phyloP scores from a whole-genome alignment of 1,140 invertebrate species.

The Oedothorax gibbosus region DNA sequence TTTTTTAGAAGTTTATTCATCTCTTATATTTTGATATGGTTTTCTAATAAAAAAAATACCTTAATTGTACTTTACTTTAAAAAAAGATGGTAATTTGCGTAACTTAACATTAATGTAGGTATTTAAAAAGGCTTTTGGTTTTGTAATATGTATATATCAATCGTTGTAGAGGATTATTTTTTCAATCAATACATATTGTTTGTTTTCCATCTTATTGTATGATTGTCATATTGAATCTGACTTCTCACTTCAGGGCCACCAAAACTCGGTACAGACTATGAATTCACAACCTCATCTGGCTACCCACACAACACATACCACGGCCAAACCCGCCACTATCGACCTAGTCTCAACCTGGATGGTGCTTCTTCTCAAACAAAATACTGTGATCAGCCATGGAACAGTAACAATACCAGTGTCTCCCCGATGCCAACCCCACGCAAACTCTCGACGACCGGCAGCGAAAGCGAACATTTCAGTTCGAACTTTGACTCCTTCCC shows the following conservation, averaged over 20 bases:
- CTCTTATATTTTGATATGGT: no score
- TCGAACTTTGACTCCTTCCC: constrained; percentile 22
- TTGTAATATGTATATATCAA: no score
- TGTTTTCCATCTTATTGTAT: no score
- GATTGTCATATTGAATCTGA: no score
- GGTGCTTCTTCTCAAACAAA: constrained; percentile 73
- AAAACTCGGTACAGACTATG: constrained; percentile 70
- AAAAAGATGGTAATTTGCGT: no score
- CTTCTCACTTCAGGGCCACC: constrained; percentile 36
- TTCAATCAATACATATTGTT: no score
- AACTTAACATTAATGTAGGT: no score
- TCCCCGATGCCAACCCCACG: constrained; percentile 69
- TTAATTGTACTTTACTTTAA: no score
- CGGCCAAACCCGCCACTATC: constrained; percentile 82
- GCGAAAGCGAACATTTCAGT: constrained; percentile 70
- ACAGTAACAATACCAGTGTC: constrained; percentile 73
- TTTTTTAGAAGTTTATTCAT: no score
- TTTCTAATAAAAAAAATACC: no score
- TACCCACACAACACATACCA: constrained; percentile 92
- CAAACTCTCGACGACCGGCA: constrained; percentile 77
- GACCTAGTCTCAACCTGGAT: constrained; percentile 75
- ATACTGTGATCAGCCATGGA: constrained; percentile 82
- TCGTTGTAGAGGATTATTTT: no score
- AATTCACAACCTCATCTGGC: constrained; percentile 73
- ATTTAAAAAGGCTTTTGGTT: no score